Percentiles rank a stretch among this genome's conserved stretches.
Conservation (phyloP, 30 jellyfish, hydroid and myxozoan genomes). For the Aurelia sp. region DNA sequence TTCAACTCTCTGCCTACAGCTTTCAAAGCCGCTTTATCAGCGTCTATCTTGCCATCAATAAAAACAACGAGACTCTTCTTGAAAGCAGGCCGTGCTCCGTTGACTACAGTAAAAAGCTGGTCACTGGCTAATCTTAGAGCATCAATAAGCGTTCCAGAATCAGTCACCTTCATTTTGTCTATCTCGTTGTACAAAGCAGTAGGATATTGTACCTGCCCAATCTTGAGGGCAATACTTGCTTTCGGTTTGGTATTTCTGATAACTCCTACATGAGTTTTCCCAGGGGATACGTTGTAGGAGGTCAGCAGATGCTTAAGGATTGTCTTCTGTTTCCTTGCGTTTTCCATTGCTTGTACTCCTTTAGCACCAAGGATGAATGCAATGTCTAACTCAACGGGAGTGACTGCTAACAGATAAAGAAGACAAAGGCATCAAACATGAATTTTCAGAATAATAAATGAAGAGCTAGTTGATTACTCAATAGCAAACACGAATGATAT, state of each 20-base stretch:
- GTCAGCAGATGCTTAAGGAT: slow-evolving; percentile 63
- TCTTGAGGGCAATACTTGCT: slow-evolving; percentile 12
- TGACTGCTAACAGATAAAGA: neutral
- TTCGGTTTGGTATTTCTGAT: slow-evolving; percentile 55
- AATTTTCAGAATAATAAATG: neutral
- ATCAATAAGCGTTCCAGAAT: neutral
- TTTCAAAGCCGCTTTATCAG: slow-evolving; percentile 31
- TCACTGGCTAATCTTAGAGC: slow-evolving; percentile 35
- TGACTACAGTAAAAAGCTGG: slow-evolving; percentile 27
- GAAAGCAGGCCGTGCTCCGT: slow-evolving; percentile 83
- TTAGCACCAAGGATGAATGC: slow-evolving; percentile 72
- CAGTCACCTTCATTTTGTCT: slow-evolving; percentile 4
- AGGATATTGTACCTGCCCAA: slow-evolving; percentile 36
- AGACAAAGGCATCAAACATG: too few species aligned
- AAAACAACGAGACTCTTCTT: slow-evolving; percentile 65
- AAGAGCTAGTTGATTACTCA: neutral
- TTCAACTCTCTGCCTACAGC: slow-evolving; percentile 29
- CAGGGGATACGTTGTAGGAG: slow-evolving; percentile 68
- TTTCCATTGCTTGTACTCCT: slow-evolving; percentile 26
- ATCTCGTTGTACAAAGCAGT: neutral
- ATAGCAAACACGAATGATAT: neutral
- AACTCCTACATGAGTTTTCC: slow-evolving; percentile 78
- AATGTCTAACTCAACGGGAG: slow-evolving; percentile 61
- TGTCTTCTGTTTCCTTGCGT: slow-evolving; percentile 38
- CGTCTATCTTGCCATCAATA: slow-evolving; percentile 34